Evolutionary conservation across 1,140 invertebrate species (phyloP).

Genomic region (Drosophila ananassae): DNA sequence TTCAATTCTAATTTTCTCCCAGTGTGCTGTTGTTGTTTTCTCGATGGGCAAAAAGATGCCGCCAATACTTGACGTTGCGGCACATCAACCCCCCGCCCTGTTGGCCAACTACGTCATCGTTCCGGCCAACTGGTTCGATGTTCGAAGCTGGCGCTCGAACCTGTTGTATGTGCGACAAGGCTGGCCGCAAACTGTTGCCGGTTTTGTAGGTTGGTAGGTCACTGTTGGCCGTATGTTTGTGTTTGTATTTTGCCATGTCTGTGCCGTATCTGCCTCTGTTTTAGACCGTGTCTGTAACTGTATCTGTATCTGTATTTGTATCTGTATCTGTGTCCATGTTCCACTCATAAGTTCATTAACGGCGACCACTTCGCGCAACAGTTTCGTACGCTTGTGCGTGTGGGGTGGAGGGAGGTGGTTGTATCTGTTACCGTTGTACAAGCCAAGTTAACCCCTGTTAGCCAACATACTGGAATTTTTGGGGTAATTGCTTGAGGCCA

Average conservation of each 20-base stretch:
- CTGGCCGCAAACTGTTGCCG: conserved; percentile 67
- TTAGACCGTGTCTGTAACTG: conserved; percentile 12
- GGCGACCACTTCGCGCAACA: conserved; percentile 62
- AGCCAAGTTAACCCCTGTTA: conserved; percentile 12
- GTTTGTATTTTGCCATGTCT: conserved; percentile 1
- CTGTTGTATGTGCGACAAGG: conserved; percentile 1
- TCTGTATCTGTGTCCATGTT: conserved; percentile 45
- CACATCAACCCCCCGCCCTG: conserved; percentile 39
- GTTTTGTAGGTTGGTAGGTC: conserved; percentile 74
- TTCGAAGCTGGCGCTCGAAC: conserved; percentile 3
- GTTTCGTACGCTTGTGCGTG: conserved; percentile 38
- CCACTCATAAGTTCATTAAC: conserved; percentile 78
- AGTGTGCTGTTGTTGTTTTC: background rate
- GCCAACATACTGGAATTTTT: conserved; percentile 24
- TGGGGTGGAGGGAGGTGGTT: background rate
- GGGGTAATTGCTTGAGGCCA: conserved; percentile 44
- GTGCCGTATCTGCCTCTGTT: conserved; percentile 5
- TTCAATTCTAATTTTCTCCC: conserved; percentile 28
- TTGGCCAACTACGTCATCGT: conserved; percentile 59
- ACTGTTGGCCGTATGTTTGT: conserved; percentile 47
- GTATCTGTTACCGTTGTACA: conserved; percentile 28
- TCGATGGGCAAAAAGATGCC: conserved; percentile 53
- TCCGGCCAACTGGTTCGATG: conserved; percentile 37
- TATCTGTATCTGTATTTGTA: conserved; percentile 14
- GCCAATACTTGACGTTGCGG: conserved; percentile 53